Percentiles rank a stretch among this genome's conserved stretches.
Conservation (phyloP, 2,113 vertebrate genomes). For the Planiliza haematocheilus region DNA sequence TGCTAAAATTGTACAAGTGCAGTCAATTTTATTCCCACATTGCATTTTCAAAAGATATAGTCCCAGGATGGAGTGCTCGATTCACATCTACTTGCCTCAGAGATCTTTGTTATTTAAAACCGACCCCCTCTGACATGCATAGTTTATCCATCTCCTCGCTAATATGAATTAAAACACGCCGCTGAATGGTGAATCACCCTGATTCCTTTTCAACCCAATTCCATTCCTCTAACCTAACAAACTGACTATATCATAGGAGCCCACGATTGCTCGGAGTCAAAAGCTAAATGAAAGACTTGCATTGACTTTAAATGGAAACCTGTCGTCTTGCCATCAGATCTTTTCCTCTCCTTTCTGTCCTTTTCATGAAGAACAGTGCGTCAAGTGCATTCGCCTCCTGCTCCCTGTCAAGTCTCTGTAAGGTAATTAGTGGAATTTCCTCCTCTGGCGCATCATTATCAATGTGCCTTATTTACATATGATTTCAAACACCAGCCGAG, state of each 20-base stretch:
- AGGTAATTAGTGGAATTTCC: slow-evolving; percentile 81
- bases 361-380: slow-evolving; percentile 46
- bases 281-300: slow-evolving; percentile 68
- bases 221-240: slow-evolving; percentile 48
- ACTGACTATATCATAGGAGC: slow-evolving; percentile 40
- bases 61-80: slow-evolving; percentile 10
- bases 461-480: slow-evolving; percentile 79
- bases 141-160: slow-evolving; percentile 47
- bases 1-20: background rate
- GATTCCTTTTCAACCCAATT: slow-evolving; percentile 69
- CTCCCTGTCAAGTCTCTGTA: slow-evolving; percentile 70
- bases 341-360: slow-evolving; percentile 65
- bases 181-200: slow-evolving; percentile 62
- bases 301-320: slow-evolving; percentile 70
- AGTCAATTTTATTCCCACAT: background rate
- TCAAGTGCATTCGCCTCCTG: slow-evolving; percentile 73
- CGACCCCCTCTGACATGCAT: slow-evolving; percentile 35
- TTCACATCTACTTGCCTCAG: background rate
- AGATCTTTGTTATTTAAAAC: slow-evolving; percentile 22
- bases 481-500: slow-evolving; percentile 74
- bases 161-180: slow-evolving; percentile 39
- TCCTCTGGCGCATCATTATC: slow-evolving; percentile 75
- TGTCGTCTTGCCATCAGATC: slow-evolving; percentile 73
- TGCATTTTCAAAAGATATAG: background rate
- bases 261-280: slow-evolving; percentile 42